phyloP scores from a whole-genome alignment of 2,888 invertebrate genomes.

The Pristionchus entomophagus region DNA sequence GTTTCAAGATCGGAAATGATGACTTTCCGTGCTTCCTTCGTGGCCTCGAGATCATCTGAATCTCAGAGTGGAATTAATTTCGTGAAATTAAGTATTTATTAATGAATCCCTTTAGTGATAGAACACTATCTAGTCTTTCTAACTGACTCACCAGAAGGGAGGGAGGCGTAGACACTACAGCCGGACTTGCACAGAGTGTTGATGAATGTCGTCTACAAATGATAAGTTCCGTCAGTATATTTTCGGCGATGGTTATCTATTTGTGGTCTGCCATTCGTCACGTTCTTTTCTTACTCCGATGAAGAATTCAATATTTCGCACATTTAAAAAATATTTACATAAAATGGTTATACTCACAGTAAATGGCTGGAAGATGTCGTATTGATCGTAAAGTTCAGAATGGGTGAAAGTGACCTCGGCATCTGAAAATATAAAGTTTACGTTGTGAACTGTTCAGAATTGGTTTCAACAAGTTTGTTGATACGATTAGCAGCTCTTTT shows the following conservation, averaged over 20 bases:
- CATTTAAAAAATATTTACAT: neutral
- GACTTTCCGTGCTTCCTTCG: neutral
- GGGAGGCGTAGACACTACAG: constrained; percentile 2
- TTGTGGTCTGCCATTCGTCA: too few species aligned
- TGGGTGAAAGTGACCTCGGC: neutral
- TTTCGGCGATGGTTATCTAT: too few species aligned
- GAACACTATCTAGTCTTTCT: neutral
- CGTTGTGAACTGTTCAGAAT: too few species aligned
- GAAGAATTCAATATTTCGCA: too few species aligned
- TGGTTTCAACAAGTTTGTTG: too few species aligned
- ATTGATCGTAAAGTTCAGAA: constrained; percentile 6
- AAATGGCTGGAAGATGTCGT: neutral
- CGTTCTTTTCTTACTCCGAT: too few species aligned
- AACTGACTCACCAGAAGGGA: neutral
- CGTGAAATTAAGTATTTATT: too few species aligned
- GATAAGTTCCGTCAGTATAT: too few species aligned
- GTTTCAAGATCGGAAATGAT: neutral
- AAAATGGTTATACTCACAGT: neutral
- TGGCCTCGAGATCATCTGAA: neutral
- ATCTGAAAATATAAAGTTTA: too few species aligned
- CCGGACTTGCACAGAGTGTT: neutral
- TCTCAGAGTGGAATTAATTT: too few species aligned
- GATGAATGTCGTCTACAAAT: neutral
- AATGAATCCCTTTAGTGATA: too few species aligned
- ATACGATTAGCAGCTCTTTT: too few species aligned